Evolutionary conservation across 2,888 invertebrate species (phyloP), one percentile per base, ranked within the genome.

Genomic region (Incurvaria masculella): DNA sequence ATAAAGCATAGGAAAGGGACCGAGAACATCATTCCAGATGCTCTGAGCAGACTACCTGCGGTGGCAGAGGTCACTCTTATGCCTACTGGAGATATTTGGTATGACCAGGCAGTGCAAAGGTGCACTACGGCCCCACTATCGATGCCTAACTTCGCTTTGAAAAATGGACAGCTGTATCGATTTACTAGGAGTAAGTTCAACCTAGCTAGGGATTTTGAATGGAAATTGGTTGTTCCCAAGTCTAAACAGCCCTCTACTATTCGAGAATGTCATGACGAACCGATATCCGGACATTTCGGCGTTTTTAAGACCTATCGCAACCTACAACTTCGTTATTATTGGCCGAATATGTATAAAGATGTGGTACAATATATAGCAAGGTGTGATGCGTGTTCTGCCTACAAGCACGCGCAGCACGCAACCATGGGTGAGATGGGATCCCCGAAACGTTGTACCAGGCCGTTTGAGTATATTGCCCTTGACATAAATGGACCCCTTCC

Each of bases 391-490:
- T 56, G 55, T 51, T 19, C 46, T 1, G 21, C 53, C 4, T 47
- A 54, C 26, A 55, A 54, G 44, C 20, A 8, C 2, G 48, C 41
- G 6, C 54, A 42, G 40, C 55, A 51, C 21, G 26, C 14, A 5
- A 55, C 47, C 10, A 44, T 49, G 16, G 59, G 55, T 1, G 44
- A 42, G 48, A 57, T 56, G 57, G 57, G 52, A 19, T 46, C 49
- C 11, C 59, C 54, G 5, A 58, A 56, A 42, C 21, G 49, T 0
- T 58, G 52, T 44, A 54, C 21, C 21, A 43, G 52, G 21, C 61
- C 56, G 19, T 60, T 56, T 49, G 59, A 55, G 45, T 52, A 23
- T 18, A 38, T 56, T 60, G n/a, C 55, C 56, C 4, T n/a, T 59
- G 55, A 49, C 42, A 38, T 39, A 38, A 44, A 39, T 40, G 39